Evolutionary conservation across 2,888 invertebrate genomes (phyloP).

Genomic region (Apeira syringaria): DNA sequence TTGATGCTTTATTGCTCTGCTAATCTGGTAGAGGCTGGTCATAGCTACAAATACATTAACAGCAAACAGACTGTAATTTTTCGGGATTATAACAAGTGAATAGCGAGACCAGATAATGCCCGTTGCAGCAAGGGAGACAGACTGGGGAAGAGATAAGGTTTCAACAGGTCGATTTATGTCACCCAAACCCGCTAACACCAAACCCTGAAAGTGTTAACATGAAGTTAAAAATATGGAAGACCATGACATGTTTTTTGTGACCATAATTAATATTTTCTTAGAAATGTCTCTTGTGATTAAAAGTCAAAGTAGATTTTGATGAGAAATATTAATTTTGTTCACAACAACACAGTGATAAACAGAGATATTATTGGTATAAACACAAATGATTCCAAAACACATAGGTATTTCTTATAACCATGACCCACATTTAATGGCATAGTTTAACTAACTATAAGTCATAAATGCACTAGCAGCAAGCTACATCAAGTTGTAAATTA

Average conservation of each 20-base stretch:
- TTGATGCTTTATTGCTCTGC: conserved; percentile 84
- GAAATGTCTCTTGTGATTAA: no score
- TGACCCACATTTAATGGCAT: no score
- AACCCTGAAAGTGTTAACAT: conserved; percentile 82
- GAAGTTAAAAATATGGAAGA: conserved; percentile 88
- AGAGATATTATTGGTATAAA: no score
- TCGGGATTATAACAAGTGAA: conserved; percentile 97
- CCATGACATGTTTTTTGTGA: conserved; percentile 13
- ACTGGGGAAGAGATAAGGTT: conserved; percentile 92
- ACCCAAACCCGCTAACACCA: conserved; percentile 94
- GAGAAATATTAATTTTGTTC: background rate
- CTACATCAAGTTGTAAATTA: no score
- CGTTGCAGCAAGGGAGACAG: conserved; percentile 92
- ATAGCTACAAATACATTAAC: conserved; percentile 98
- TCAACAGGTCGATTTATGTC: conserved; percentile 96
- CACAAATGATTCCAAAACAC: no score
- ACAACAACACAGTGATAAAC: no score
- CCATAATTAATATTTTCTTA: conserved; percentile 14
- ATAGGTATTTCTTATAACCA: no score
- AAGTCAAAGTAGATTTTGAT: no score
- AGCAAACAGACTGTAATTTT: conserved; percentile 96
- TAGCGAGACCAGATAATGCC: conserved; percentile 98
- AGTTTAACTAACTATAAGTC: no score
- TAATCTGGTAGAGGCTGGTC: conserved; percentile 93
- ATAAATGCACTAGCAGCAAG: no score